Evolutionary conservation across 2,888 invertebrate species (phyloP).

Genomic region (Mythimna ferrago): DNA sequence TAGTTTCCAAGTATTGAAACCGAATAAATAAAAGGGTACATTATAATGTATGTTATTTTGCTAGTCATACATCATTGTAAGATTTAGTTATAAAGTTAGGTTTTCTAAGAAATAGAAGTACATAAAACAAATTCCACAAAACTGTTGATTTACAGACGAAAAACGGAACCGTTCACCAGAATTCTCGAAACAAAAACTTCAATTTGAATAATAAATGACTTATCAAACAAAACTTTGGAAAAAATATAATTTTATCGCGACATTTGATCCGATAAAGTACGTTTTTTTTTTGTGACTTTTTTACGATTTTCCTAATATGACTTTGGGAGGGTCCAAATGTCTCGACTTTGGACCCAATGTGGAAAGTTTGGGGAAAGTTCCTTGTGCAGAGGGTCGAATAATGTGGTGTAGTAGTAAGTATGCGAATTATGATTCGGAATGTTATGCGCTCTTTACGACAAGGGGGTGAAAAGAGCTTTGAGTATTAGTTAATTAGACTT

Average conservation of each 20-base stretch:
- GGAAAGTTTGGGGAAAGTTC: slow-evolving; percentile 49
- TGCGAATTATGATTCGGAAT: slow-evolving; percentile 23
- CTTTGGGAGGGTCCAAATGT: slow-evolving; percentile 52
- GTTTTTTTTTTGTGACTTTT: slow-evolving; percentile 36
- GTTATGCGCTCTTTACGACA: background rate
- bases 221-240: slow-evolving; percentile 47
- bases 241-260: slow-evolving; percentile 50
- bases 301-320: slow-evolving; percentile 59
- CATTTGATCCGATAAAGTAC: slow-evolving; percentile 50
- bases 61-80: background rate
- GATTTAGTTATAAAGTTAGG: background rate
- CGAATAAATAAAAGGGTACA: background rate
- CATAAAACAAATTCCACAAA: slow-evolving; percentile 17
- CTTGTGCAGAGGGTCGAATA: slow-evolving; percentile 31
- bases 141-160: slow-evolving; percentile 19
- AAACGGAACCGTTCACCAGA: slow-evolving; percentile 8
- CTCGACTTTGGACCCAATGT: slow-evolving; percentile 42
- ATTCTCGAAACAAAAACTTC: slow-evolving; percentile 40
- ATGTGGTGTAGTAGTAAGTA: slow-evolving; percentile 27
- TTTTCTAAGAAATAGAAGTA: slow-evolving; percentile 9
- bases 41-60: background rate
- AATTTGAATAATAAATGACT: slow-evolving; percentile 57
- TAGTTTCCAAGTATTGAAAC: background rate
- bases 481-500: slow-evolving; percentile 5
- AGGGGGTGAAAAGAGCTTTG: background rate